These are phyloP conservation scores for Aspidiotus rigidus DNA, from an alignment of 2,888 invertebrate genomes.

Conservation along the genomic window DNA sequence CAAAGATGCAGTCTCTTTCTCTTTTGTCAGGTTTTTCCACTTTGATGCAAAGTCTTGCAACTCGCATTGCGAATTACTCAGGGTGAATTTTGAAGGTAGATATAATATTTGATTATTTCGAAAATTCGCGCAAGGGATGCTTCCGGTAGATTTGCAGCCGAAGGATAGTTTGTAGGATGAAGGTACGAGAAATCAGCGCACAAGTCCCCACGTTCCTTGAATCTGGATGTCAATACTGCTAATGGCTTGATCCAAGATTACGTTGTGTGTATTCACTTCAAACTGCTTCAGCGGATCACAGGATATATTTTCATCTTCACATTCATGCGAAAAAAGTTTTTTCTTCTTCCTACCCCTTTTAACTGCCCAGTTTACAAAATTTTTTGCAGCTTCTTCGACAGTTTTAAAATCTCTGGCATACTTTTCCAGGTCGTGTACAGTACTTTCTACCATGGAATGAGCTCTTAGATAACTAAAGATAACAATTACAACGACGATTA, in stretches of 20 bases:
- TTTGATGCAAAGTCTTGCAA: conserved; percentile 10
- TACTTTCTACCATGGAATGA: no score
- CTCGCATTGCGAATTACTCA: neutral
- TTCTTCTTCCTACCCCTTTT: conserved; percentile 1
- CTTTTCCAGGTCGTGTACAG: no score
- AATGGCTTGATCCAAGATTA: conserved; percentile 4
- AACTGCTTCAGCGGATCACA: conserved; percentile 11
- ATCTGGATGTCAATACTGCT: conserved; percentile 8
- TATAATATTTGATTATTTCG: neutral
- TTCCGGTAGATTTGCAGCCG: neutral
- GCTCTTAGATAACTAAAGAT: no score
- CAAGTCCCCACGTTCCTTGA: neutral
- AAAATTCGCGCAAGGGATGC: neutral
- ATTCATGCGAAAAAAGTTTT: conserved; percentile 6
- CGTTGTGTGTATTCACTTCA: conserved; percentile 6
- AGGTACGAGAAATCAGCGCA: conserved; percentile 10
- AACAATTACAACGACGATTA: no score
- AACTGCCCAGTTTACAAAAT: no score
- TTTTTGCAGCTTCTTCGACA: neutral
- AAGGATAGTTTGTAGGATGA: neutral
- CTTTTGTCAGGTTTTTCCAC: conserved; percentile 9
- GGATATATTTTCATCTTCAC: conserved; percentile 8
- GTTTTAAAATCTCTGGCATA: neutral
- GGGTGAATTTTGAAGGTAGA: conserved; percentile 3
- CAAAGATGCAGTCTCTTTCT: neutral